Evolutionary conservation across 2,888 invertebrate species (phyloP), one percentile per base, ranked within the genome.

Genomic region (Cordylochernes scorpioides): DNA sequence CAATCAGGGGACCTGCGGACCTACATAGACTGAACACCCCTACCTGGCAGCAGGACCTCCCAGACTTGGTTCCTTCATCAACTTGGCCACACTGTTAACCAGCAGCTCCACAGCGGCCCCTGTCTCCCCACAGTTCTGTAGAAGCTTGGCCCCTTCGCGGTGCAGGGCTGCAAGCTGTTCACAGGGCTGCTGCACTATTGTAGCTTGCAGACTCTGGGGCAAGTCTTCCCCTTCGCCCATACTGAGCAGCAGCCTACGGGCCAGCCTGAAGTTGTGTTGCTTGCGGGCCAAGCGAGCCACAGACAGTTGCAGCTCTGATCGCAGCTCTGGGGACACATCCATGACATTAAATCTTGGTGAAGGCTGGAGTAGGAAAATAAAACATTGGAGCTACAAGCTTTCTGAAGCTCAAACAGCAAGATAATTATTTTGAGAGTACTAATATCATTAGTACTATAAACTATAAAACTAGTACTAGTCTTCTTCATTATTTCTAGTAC

Each of bases 201-300:
- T 27, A 16, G 29, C 30, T 27, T 29, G 31, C 6, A 33, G 16
- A 5, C 28, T 29, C 25, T 30, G 25, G 7, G 14, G 19, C 17
- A 34, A 19, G 15, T 12, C 14, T 5, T n/a, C 15, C 7, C 25
- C 16, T 13, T 25, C 24, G n/a, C 9, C n/a, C n/a, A 21, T 72
- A 39, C 65, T 67, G 4, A 64, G 50, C 6, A 84, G 57, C 44
- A 78, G 66, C 27, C 64, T 59, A 42, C 65, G 64, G 1, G 80
- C 71, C 44, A 75, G 60, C 28, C 56, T 55, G n/a, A 65, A 62
- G 50, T 86, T 86, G 7, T 68, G 64, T 47, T 78, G 73, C 47
- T 77, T 75, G 14, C 84, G 63, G 7, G 54, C 50, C 19, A 50
- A 41, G 3, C 47, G 44, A 8, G 52, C 48, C 17, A 49, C 46